phyloP scores from a whole-genome alignment of 1,140 invertebrate species.

The Eriosoma lanigerum region DNA sequence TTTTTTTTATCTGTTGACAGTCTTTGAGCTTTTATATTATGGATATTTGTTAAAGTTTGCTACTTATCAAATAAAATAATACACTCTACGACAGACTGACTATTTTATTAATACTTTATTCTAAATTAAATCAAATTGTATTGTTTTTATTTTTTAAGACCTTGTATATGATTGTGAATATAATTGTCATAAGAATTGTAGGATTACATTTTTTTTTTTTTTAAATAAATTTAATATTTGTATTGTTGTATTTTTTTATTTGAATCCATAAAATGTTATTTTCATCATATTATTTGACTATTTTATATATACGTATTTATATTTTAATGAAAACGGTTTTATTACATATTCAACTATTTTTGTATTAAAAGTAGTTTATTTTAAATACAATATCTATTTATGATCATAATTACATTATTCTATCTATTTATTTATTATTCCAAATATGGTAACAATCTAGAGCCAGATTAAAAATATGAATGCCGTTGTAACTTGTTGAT shows the following conservation, averaged over 20 bases:
- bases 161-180: conserved; percentile 33
- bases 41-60: conserved; percentile 11
- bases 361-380: too few species aligned
- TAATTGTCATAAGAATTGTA: conserved; percentile 19
- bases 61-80: conserved; percentile 34
- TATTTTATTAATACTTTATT: conserved; percentile 41
- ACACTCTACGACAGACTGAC: conserved; percentile 33
- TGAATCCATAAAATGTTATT: neutral
- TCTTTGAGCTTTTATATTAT: neutral
- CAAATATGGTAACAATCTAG: too few species aligned
- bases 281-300: neutral
- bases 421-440: too few species aligned
- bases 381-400: too few species aligned
- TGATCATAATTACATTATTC: too few species aligned
- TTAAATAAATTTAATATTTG: conserved; percentile 36
- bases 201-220: conserved; percentile 43
- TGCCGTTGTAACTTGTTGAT: too few species aligned
- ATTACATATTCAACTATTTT: too few species aligned
- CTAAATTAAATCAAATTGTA: neutral
- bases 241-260: conserved; percentile 36
- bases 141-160: conserved; percentile 34
- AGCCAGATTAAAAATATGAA: too few species aligned
- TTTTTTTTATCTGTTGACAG: neutral
- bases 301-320: neutral
- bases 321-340: neutral